Evolutionary conservation across 1,140 invertebrate genomes (phyloP), one percentile per base, ranked within the genome.

Genomic region (Leptinotarsa texana): DNA sequence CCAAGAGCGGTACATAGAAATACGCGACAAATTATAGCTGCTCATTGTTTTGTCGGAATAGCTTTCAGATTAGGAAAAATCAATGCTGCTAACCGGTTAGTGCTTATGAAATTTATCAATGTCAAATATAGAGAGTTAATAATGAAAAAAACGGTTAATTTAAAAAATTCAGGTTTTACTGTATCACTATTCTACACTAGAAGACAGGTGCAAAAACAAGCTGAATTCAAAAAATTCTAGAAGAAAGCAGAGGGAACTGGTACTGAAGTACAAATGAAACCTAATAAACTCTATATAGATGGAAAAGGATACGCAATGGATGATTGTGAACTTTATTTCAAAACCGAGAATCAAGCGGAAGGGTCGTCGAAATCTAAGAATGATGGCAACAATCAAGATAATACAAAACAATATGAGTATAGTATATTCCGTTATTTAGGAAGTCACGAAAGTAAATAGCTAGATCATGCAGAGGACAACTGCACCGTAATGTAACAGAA

Each of bases 161-260:
- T 48, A 0, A 48, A 27, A 42, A 68, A 27, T 13, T 42, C 66
- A 48, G 33, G 42, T 68, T 68, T 42, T 27, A 8, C 67, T 42
- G 18, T 69, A 42, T 69, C 67, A 69, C 67, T 33, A 42, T 69
- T 27, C 42, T 69, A 42, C 17, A n/a, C 6, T n/a, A 69, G 27
- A 15, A 42, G 47, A 42, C 33, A 17, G 24, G 0, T 17, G 42
- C 27, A 69, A 48, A 21, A 69, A 69, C 67, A 33, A 22, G 42
- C 13, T 17, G 24, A 15, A 69, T 69, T 69, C 8, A 69, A 69
- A 69, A 17, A 4, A 69, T 69, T 42, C 15, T 69, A 5, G 67
- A 48, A 33, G 15, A 4, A 42, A n/a, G 33, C 67, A 13, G 48
- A 48, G 0, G 17, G 48, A 42, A n/a, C 4, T 42, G 67, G 67